Evolutionary conservation across 2,888 invertebrate genomes (phyloP).

Genomic region (Apoda limacodes): DNA sequence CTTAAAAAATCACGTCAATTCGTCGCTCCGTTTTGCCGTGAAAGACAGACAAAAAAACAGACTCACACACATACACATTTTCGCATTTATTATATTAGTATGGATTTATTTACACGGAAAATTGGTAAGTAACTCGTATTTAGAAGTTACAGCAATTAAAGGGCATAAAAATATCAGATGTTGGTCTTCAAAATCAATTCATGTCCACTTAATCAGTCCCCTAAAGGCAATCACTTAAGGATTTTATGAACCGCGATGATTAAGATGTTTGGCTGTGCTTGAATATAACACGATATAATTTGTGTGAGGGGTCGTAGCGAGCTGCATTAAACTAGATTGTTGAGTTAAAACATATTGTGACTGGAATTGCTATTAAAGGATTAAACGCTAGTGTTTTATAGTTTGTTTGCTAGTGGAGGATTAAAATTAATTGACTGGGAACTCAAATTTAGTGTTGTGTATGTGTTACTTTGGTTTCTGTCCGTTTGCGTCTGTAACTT

Average conservation of each 20-base stretch:
- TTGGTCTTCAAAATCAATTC: too few species aligned
- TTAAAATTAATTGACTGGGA: constrained; percentile 18
- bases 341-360: constrained; percentile 58
- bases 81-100: too few species aligned
- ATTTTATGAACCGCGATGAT: constrained; percentile 67
- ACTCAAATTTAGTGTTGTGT: neutral
- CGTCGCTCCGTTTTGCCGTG: too few species aligned
- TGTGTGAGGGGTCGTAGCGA: constrained; percentile 23
- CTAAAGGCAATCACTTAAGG: constrained; percentile 62
- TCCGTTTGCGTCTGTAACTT: too few species aligned
- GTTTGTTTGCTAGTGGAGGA: constrained; percentile 20
- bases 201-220: too few species aligned
- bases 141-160: too few species aligned
- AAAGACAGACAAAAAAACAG: too few species aligned
- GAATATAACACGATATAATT: constrained; percentile 40
- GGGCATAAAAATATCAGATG: too few species aligned
- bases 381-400: constrained; percentile 29
- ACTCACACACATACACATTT: too few species aligned
- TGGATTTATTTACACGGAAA: too few species aligned
- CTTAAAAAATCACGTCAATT: too few species aligned
- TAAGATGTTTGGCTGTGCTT: constrained; percentile 62
- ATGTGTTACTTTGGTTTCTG: neutral
- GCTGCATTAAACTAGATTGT: constrained; percentile 31
- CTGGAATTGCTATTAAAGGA: constrained; percentile 59
- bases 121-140: too few species aligned